These are phyloP conservation scores for Diarsia mendica DNA, from an alignment of 2,888 invertebrate genomes.

Conservation along the genomic window DNA sequence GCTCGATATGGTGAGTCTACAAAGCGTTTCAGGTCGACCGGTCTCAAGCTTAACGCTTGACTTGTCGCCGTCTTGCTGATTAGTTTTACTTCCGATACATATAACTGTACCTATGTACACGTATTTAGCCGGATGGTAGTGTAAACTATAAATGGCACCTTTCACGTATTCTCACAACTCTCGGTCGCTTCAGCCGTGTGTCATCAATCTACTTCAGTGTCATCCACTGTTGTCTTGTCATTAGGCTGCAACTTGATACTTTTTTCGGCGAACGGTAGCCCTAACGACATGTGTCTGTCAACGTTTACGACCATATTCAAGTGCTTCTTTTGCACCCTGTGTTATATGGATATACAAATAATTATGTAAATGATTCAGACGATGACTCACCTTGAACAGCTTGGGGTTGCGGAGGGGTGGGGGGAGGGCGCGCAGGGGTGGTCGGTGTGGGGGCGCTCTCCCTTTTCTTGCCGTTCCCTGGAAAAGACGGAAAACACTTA, in stretches of 20 bases:
- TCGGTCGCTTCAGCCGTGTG: slow-evolving; percentile 21
- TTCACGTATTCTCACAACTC: slow-evolving; percentile 51
- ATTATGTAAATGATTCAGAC: slow-evolving; percentile 35
- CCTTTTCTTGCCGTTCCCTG: slow-evolving; percentile 90
- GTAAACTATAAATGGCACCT: slow-evolving; percentile 52
- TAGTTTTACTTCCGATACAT: slow-evolving; percentile 63
- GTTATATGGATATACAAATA: slow-evolving; percentile 15
- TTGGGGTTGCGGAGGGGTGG: slow-evolving; percentile 81
- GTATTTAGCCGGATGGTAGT: slow-evolving; percentile 34
- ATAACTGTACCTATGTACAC: slow-evolving; percentile 34
- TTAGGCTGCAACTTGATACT: slow-evolving; percentile 56
- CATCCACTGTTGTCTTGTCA: slow-evolving; percentile 51
- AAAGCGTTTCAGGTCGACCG: slow-evolving; percentile 49
- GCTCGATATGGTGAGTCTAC: slow-evolving; percentile 41
- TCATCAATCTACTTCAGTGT: slow-evolving; percentile 65
- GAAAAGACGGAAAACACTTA: slow-evolving; percentile 68
- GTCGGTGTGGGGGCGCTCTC: slow-evolving; percentile 83
- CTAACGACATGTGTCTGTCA: slow-evolving; percentile 54
- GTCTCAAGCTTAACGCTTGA: slow-evolving; percentile 54
- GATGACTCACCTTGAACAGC: slow-evolving; percentile 83
- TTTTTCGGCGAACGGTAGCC: slow-evolving; percentile 59
- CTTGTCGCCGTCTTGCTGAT: slow-evolving; percentile 54
- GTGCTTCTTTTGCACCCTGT: slow-evolving; percentile 21
- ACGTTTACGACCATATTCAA: slow-evolving; percentile 41
- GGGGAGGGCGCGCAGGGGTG: slow-evolving; percentile 80